Percentiles rank a stretch among this genome's conserved stretches.
phyloP scores from a whole-genome alignment of 2,797 vertebrate genomes.

The Philypnodon macrostomus region DNA sequence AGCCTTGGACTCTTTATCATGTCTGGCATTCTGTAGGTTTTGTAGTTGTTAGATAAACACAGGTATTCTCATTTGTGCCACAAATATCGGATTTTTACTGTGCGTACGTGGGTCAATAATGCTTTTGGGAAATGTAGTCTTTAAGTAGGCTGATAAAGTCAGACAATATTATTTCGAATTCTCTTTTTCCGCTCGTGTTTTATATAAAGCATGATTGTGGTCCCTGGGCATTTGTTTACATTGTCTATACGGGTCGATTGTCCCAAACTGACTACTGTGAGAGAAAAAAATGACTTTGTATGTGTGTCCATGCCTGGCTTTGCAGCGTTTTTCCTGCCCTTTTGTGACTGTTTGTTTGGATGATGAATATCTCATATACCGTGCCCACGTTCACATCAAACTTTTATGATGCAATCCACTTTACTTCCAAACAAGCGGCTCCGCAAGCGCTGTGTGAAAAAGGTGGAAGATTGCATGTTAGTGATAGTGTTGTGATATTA shows the following conservation, averaged over 20 bases:
- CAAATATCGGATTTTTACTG: constrained; percentile 18
- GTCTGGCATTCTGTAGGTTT: constrained; percentile 26
- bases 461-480: not conserved
- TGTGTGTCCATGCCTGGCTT: constrained; percentile 29
- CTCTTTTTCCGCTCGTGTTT: constrained; percentile 42
- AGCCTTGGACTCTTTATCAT: constrained; percentile 41
- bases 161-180: constrained; percentile 40
- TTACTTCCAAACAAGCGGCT: constrained; percentile 14
- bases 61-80: constrained; percentile 21
- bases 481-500: constrained; percentile 5
- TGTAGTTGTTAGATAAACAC: not conserved
- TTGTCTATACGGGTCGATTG: constrained; percentile 4
- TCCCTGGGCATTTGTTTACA: constrained; percentile 58
- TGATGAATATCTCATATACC: constrained; percentile 15
- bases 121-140: constrained; percentile 46
- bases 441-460: not conserved
- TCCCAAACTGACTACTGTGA: constrained; percentile 26
- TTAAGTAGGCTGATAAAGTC: constrained; percentile 25
- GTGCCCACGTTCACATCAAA: constrained; percentile 9
- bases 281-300: constrained; percentile 23
- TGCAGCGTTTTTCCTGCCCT: constrained; percentile 32
- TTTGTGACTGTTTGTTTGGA: constrained; percentile 30
- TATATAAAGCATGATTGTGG: constrained; percentile 64
- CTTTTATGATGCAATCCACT: constrained; percentile 32
- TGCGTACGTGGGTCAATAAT: constrained; percentile 17